Evolutionary conservation across 2,888 invertebrate species (phyloP), one percentile per base, ranked within the genome.

Genomic region (Caenorhabditis sp.): DNA sequence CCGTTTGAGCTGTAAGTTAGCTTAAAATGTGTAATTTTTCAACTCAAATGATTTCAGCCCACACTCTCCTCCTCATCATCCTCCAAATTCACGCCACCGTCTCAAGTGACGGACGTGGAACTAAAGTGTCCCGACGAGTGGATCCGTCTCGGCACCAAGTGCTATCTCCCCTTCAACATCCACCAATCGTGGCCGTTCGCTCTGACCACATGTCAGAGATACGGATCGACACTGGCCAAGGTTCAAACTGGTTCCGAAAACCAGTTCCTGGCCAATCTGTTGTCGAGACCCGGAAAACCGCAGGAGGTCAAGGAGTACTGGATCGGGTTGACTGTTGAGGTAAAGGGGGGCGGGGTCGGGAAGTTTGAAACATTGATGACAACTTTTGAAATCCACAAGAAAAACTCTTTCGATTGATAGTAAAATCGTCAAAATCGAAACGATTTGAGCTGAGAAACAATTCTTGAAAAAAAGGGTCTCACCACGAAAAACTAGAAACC

Each of bases 211-310:
- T 92, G 92, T 72, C 80, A 85, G 35, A 97, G 97, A 93, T 97
- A 97, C 93, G 97, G 97, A 91, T 96, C 97, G 94, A 96, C 97
- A 92, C 93, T 98, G 90, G 96, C 97, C 94, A 95, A 96, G 82
- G 95, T 97, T 89, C 96, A 97, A 92, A 95, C 95, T 54, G 96
- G 95, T 93, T 94, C 95, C 86, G 97, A 97, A 94, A 97, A 97
- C 94, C 96, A 97, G 93, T 95, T 96, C 93, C 96, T 97, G 28
- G 95, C 96, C 82, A 94, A 94, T 85, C 95, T 97, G 94, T 95
- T 96, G 56, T 94, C 84, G 12, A 86, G 83, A 19, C 90, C 90
- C 1, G 87, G 88, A 8, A 80, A 86, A 24, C 69, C 87, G 38
- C 82, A 68, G 10, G 82, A 84, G 16, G 24, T 76, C 22, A 77